These are phyloP conservation scores for Sipha flava DNA, from an alignment of 1,140 invertebrate species.

Conservation along the genomic window DNA sequence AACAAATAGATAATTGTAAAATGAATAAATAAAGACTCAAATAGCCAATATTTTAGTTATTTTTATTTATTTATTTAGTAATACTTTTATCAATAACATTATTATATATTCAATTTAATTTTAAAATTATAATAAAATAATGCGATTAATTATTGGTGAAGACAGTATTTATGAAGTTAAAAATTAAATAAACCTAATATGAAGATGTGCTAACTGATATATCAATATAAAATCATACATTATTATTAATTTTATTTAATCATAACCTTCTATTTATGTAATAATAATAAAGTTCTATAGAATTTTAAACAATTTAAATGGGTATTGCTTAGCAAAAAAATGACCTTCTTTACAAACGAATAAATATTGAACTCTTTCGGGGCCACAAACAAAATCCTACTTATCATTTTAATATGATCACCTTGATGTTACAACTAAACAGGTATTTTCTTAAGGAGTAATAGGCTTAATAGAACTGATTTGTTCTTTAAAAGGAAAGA, in stretches of 20 bases:
- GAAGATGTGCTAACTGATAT: no score
- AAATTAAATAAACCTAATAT: no score
- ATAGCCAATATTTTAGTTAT: no score
- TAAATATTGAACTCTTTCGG: slow-evolving; percentile 6
- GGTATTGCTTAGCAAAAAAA: background rate
- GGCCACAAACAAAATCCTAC: slow-evolving; percentile 14
- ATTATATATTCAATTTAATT: no score
- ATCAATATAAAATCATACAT: no score
- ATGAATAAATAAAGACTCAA: background rate
- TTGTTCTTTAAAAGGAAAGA: slow-evolving; percentile 18
- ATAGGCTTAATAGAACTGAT: background rate
- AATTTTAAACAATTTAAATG: slow-evolving; percentile 1
- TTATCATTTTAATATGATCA: slow-evolving; percentile 18
- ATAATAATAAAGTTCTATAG: background rate
- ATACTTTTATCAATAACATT: no score
- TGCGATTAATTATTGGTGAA: no score
- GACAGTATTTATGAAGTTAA: no score
- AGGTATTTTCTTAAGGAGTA: slow-evolving; percentile 6
- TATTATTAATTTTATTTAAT: background rate
- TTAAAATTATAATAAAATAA: no score
- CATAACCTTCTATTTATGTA: background rate
- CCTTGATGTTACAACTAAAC: slow-evolving; percentile 21
- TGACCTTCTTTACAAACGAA: slow-evolving; percentile 1
- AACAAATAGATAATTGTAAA: background rate
- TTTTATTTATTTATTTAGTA: no score